These are phyloP conservation scores for Cryptosula pallasiana DNA, from an alignment of 2,888 invertebrate genomes.

Conservation along the genomic window DNA sequence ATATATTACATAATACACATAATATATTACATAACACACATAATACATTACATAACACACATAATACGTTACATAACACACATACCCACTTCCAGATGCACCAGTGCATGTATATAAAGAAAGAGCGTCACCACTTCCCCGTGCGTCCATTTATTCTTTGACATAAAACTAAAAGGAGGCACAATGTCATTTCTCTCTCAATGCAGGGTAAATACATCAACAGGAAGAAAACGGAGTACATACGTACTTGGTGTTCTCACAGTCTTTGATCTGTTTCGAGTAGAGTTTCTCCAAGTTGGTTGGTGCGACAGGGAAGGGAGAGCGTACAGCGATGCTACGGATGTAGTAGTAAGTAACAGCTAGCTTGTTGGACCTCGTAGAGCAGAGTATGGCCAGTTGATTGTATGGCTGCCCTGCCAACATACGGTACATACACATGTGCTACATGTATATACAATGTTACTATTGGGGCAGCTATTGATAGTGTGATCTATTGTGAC, in stretches of 20 bases:
- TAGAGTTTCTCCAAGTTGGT: constrained; percentile 74
- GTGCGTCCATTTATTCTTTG: constrained; percentile 19
- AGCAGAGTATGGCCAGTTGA: constrained; percentile 74
- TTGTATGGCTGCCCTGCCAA: constrained; percentile 78
- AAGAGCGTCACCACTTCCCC: constrained; percentile 61
- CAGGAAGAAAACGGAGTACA: not conserved
- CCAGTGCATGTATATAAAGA: constrained; percentile 61
- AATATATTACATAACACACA: too few species aligned
- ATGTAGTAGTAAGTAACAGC: constrained; percentile 81
- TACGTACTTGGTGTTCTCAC: constrained; percentile 18
- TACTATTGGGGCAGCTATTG: not conserved
- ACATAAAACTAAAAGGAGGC: constrained; percentile 11
- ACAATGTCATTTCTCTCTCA: not conserved
- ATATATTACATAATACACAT: too few species aligned
- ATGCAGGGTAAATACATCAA: not conserved
- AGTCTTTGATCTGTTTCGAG: constrained; percentile 53
- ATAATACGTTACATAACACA: not conserved
- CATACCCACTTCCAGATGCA: constrained; percentile 53
- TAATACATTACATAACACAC: not conserved
- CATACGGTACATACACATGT: not conserved
- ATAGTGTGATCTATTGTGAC: not conserved
- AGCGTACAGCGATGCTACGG: constrained; percentile 73
- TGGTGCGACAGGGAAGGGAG: constrained; percentile 78
- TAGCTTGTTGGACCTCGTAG: constrained; percentile 71
- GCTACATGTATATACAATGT: not conserved